Conservation (phyloP, 2,888 invertebrate species). For the Ectemnius lituratus region DNA sequence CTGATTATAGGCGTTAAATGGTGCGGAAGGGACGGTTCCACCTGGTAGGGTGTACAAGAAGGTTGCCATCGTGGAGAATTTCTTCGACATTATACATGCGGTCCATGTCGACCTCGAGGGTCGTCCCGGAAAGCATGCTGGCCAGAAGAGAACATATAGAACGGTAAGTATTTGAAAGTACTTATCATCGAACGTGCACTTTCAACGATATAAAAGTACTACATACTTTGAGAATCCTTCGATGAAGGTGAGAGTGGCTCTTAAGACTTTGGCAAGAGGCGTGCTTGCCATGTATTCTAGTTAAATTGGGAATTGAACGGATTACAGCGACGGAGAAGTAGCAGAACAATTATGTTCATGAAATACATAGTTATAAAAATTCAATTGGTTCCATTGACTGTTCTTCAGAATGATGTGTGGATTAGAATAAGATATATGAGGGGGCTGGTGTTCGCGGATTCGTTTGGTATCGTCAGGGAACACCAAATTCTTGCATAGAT, state of each 20-base stretch:
- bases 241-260: too few relatives aligned
- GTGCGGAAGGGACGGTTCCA: constrained; percentile 79
- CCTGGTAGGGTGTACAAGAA: constrained; percentile 87
- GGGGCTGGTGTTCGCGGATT: constrained; percentile 33
- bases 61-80: constrained; percentile 98
- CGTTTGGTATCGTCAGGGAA: constrained; percentile 36
- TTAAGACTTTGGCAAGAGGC: too few relatives aligned
- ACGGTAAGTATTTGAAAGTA: constrained; percentile 84
- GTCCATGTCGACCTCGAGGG: constrained; percentile 97
- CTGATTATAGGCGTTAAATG: constrained; percentile 81
- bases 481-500: constrained; percentile 56
- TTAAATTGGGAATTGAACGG: background rate
- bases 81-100: constrained; percentile 97
- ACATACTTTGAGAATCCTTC: too few relatives aligned
- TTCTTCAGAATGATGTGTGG: background rate
- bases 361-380: constrained; percentile 13
- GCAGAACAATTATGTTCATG: background rate
- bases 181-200: too few relatives aligned
- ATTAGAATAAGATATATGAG: constrained; percentile 10
- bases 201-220: too few relatives aligned
- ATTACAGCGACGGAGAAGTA: background rate
- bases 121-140: constrained; percentile 95
- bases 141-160: constrained; percentile 96
- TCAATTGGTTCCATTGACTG: constrained; percentile 14
- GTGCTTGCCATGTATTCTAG: too few relatives aligned